phyloP scores from a whole-genome alignment of 2,888 invertebrate genomes.

The Helleia helle region DNA sequence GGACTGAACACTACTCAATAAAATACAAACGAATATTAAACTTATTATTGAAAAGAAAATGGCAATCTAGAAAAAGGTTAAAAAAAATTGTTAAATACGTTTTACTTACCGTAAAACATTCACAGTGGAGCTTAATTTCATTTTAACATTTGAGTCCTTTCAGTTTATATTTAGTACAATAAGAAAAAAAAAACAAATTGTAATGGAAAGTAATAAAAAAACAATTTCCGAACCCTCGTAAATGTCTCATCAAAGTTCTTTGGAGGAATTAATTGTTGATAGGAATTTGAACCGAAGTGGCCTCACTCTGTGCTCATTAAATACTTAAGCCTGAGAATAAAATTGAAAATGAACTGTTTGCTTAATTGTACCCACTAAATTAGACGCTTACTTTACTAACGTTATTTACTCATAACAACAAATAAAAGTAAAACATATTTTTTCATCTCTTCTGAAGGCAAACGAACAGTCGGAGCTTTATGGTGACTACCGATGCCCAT shows the following conservation, averaged over 20 bases:
- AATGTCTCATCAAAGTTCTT: conserved; percentile 4
- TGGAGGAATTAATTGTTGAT: conserved; percentile 7
- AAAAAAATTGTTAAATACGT: too few relatives aligned
- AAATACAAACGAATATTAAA: too few relatives aligned
- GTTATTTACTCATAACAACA: too few relatives aligned
- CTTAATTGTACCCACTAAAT: background rate
- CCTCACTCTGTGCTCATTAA: background rate
- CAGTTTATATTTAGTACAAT: conserved; percentile 1
- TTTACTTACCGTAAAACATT: too few relatives aligned
- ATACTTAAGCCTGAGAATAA: background rate
- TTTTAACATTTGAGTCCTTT: background rate
- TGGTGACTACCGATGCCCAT: too few relatives aligned
- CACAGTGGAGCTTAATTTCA: background rate
- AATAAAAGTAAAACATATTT: too few relatives aligned
- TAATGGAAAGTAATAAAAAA: conserved; percentile 5
- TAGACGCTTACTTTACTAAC: too few relatives aligned
- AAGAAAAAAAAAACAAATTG: background rate
- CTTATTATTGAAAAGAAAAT: too few relatives aligned
- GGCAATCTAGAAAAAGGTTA: too few relatives aligned
- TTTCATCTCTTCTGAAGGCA: too few relatives aligned
- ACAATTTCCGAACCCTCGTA: conserved; percentile 2
- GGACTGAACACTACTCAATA: too few relatives aligned
- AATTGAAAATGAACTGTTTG: conserved; percentile 1
- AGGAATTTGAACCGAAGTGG: background rate
- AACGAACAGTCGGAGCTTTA: too few relatives aligned